phyloP scores from a whole-genome alignment of 2,888 invertebrate species.

The Yponomeuta plumbellus region DNA sequence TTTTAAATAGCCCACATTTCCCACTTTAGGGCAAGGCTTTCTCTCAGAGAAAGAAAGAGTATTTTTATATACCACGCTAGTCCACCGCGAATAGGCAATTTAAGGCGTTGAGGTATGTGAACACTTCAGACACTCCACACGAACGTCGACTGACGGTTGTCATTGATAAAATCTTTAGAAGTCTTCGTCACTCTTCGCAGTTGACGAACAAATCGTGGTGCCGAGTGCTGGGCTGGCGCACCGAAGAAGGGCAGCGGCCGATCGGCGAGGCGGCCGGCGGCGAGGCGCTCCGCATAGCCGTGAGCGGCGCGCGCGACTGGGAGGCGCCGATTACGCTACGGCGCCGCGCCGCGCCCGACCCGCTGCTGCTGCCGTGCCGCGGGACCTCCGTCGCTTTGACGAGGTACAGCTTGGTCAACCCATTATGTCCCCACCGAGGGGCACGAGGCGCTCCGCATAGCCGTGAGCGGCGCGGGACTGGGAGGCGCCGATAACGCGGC shows the following conservation, averaged over 20 bases:
- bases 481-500: conserved; percentile 86
- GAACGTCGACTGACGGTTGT: too few species aligned
- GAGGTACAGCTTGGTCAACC: too few species aligned
- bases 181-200: conserved; percentile 56
- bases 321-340: conserved; percentile 87
- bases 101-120: too few species aligned
- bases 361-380: conserved; percentile 64
- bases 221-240: conserved; percentile 82
- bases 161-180: too few species aligned
- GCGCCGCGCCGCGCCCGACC: conserved; percentile 87
- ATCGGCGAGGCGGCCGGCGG: conserved; percentile 62
- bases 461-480: conserved; percentile 80
- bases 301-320: conserved; percentile 80
- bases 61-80: too few species aligned
- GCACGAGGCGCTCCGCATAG: conserved; percentile 72
- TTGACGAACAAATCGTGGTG: conserved; percentile 92
- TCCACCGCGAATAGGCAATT: too few species aligned
- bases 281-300: conserved; percentile 71
- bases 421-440: too few species aligned
- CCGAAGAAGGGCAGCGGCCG: conserved; percentile 53
- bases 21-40: too few species aligned
- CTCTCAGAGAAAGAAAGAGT: too few species aligned
- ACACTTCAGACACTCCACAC: too few species aligned
- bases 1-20: too few species aligned
- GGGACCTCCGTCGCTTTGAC: conserved; percentile 58